These are phyloP conservation scores for Agelastica alni DNA, from an alignment of 2,888 invertebrate species.

Conservation along the genomic window DNA sequence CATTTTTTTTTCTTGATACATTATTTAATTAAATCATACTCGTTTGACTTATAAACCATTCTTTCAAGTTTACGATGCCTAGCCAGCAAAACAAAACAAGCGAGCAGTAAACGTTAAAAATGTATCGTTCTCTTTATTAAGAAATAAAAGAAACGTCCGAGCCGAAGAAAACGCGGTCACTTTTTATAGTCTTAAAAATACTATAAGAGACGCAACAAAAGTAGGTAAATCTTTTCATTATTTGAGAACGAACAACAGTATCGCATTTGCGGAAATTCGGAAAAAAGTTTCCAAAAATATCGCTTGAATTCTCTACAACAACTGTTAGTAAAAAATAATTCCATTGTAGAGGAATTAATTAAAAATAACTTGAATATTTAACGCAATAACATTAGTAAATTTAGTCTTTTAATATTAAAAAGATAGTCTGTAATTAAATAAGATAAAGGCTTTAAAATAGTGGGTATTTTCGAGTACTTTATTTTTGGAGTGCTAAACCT, in stretches of 20 bases:
- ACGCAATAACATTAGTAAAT: no score
- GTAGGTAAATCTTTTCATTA: conserved; percentile 25
- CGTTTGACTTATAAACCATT: conserved; percentile 30
- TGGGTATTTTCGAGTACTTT: no score
- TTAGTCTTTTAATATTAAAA: no score
- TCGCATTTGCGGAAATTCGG: no score
- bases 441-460: no score
- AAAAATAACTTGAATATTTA: no score
- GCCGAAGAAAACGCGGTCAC: conserved; percentile 15
- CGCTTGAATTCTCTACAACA: no score
- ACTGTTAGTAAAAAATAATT: no score
- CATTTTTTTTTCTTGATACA: conserved; percentile 12
- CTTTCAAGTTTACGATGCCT: conserved; percentile 17
- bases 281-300: no score
- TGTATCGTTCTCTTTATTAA: conserved; percentile 28
- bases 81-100: conserved; percentile 10
- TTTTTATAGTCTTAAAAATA: conserved; percentile 24
- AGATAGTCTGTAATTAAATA: no score
- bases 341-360: no score
- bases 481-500: no score
- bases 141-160: conserved; percentile 24
- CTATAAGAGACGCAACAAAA: conserved; percentile 29
- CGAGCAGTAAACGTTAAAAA: conserved; percentile 19
- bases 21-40: conserved; percentile 28
- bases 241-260: not conserved